Evolutionary conservation across 2,113 vertebrate genomes (phyloP), one percentile per base, ranked within the genome.

Genomic region (Strix uralensis): DNA sequence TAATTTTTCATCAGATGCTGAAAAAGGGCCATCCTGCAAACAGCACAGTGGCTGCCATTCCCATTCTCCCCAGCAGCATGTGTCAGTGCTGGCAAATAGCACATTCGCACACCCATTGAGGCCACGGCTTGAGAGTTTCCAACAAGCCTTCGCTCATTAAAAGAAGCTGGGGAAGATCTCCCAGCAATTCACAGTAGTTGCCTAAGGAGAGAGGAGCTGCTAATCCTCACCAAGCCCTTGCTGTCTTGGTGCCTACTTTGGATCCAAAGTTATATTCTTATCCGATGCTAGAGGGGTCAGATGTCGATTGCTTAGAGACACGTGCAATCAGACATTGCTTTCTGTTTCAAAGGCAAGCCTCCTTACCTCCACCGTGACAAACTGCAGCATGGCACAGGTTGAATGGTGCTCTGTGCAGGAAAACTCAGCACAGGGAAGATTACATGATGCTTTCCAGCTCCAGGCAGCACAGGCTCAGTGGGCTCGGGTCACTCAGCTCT

Each of bases 21-120:
- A 29, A 40, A 32, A 58, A 52, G 15, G 58, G 8, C 29, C 42
- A 18, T 44, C 74, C 59, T 34, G 47, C 59, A 54, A 15, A 6
- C 69, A 65, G 4, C 38, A 40, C 5, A 17, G 34, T 36, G 36
- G 32, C 58, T 47, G 81, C 36, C 4, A 1, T 69, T 84, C 71
- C 21, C 11, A 0, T 72, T 58, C 40, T 81, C 46, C 32, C 0
- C 0, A 47, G 46, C 36, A 32, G 46, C 65, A n/a, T 2, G 1
- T 16, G 36, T 36, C 61, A 58, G 46, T 25, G 46, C 34, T 46
- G 54, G 47, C 26, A 73, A 58, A 47, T 2, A 36, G 32, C 51
- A 54, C 15, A 4, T 38, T 2, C 30, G 59, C 55, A 25, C 32
- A 26, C 2, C n/a, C 32, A 21, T 20, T 0, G 0, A 44, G 42